Evolutionary conservation across 2,113 vertebrate species (phyloP).

Genomic region (Larimichthys crocea): DNA sequence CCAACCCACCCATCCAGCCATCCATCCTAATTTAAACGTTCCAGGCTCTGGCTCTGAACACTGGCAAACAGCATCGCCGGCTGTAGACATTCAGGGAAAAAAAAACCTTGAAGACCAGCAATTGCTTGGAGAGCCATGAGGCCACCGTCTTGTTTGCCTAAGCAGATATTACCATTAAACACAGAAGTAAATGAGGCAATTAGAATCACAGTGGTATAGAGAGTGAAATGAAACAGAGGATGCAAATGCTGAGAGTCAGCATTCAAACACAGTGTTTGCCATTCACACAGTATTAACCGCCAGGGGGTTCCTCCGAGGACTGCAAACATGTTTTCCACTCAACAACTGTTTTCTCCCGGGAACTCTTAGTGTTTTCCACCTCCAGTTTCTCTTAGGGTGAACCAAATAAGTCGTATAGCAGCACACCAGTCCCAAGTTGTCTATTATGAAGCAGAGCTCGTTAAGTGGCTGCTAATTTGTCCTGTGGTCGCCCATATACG

Average conservation of each 20-base stretch:
- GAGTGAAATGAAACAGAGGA: constrained; percentile 31
- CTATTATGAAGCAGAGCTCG: constrained; percentile 53
- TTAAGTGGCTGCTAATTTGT: constrained; percentile 69
- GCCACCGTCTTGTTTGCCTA: constrained; percentile 44
- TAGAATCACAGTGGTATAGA: constrained; percentile 18
- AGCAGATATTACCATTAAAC: constrained; percentile 55
- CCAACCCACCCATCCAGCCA: constrained; percentile 15
- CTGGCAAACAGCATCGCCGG: constrained; percentile 10
- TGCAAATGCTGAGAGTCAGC: constrained; percentile 47
- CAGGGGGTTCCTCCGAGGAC: constrained; percentile 40
- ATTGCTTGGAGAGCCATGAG: neutral
- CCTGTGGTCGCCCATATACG: constrained; percentile 47
- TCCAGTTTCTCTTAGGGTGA: constrained; percentile 43
- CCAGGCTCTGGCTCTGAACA: constrained; percentile 34
- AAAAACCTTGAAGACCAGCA: constrained; percentile 13
- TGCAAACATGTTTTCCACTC: constrained; percentile 67
- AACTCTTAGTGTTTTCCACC: constrained; percentile 58
- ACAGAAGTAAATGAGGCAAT: constrained; percentile 46
- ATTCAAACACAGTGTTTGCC: constrained; percentile 32
- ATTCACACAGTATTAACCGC: constrained; percentile 25
- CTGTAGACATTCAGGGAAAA: neutral
- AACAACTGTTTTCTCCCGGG: constrained; percentile 53
- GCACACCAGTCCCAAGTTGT: constrained; percentile 55
- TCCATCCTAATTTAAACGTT: constrained; percentile 60
- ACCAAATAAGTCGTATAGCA: constrained; percentile 47